phyloP scores from a whole-genome alignment of 37 sponge, comb jelly and placozoan genomes.

The Cladorhizidae sp. region DNA sequence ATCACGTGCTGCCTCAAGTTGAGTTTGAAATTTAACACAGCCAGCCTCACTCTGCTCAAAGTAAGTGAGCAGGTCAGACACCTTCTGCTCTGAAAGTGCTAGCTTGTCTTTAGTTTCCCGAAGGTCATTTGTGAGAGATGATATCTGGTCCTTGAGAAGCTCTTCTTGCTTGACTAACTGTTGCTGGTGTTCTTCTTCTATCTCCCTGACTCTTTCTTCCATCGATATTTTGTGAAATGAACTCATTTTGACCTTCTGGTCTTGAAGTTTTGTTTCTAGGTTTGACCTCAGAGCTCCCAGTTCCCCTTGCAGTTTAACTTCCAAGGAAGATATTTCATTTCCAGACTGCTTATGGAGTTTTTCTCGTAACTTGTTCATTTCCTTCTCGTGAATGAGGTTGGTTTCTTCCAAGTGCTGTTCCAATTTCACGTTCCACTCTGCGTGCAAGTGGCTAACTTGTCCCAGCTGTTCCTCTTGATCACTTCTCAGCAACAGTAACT shows the following conservation, averaged over 20 bases:
- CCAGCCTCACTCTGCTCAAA: conserved; percentile 28
- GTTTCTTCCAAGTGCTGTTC: conserved; percentile 24
- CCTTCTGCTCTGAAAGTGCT: conserved; percentile 53
- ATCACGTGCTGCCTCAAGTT: conserved; percentile 15
- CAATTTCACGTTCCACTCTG: neutral
- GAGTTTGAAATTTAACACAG: conserved; percentile 1
- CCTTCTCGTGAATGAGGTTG: conserved; percentile 23
- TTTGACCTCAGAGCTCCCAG: conserved; percentile 11
- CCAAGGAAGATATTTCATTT: conserved; percentile 16
- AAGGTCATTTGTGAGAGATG: conserved; percentile 48
- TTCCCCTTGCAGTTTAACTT: neutral
- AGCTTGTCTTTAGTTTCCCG: conserved; percentile 55
- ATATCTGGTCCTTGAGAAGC: conserved; percentile 40
- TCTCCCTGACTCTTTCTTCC: conserved; percentile 29
- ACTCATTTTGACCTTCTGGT: conserved; percentile 1
- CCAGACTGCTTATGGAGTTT: neutral
- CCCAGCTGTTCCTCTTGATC: conserved; percentile 20
- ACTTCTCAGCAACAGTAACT: conserved; percentile 25
- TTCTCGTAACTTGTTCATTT: conserved; percentile 5
- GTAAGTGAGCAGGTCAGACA: conserved; percentile 25
- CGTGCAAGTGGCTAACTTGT: conserved; percentile 14
- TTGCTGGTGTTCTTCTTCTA: neutral
- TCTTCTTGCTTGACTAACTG: conserved; percentile 26
- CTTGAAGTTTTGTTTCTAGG: conserved; percentile 13
- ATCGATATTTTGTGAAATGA: conserved; percentile 5